These are phyloP conservation scores for Psittacula echo DNA, from an alignment of 2,797 vertebrate genomes.

Conservation along the genomic window DNA sequence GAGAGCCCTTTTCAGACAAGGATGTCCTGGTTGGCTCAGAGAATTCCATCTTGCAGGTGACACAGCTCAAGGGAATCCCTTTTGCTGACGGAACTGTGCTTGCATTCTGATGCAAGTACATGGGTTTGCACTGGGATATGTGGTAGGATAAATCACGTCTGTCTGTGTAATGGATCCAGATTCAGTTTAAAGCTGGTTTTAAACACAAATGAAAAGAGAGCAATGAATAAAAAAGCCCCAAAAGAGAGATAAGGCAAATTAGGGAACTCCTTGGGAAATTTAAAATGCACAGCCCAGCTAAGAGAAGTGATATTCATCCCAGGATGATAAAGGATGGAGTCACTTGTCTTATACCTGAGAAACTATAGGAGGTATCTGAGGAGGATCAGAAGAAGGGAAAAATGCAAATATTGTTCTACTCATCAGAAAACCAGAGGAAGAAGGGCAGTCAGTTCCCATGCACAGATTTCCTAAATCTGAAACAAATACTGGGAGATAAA, in stretches of 20 bases:
- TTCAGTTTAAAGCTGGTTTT: slow-evolving; percentile 40
- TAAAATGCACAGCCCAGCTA: not conserved
- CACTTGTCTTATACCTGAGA: not conserved
- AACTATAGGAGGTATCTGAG: not conserved
- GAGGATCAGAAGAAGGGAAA: not conserved
- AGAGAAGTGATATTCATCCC: not conserved
- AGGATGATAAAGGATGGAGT: not conserved
- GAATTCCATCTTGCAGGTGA: not conserved
- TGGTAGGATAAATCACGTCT: fast-evolving
- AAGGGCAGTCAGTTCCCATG: not conserved
- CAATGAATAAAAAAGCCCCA: too few species aligned
- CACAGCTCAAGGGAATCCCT: not conserved
- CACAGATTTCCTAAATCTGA: not conserved
- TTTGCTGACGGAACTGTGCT: not conserved
- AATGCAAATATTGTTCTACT: not conserved
- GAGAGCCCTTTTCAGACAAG: not conserved
- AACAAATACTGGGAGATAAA: slow-evolving; percentile 38
- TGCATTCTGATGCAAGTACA: not conserved
- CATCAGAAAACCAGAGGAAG: not conserved
- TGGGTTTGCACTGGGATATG: fast-evolving
- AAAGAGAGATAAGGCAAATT: slow-evolving; percentile 30
- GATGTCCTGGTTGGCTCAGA: not conserved
- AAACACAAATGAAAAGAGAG: slow-evolving; percentile 47
- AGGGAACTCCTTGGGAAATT: slow-evolving; percentile 63
- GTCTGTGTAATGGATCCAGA: not conserved